Base-by-base conservation (phyloP, 2,888 invertebrate genomes). In the Diarsia brunnea region DNA sequence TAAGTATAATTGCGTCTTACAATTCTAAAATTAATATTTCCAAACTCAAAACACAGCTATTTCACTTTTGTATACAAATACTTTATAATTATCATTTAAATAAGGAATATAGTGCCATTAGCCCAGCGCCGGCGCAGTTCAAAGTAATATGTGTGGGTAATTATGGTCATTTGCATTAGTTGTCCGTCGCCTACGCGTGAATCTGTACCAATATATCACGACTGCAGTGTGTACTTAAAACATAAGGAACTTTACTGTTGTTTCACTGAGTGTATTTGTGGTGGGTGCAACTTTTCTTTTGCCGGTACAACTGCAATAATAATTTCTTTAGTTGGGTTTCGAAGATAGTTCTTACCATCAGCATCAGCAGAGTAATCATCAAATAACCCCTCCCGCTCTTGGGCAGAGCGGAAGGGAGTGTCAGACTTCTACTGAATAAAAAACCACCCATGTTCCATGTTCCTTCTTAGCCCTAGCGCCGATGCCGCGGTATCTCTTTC, bases 101-200 rank as follows among this genome's bases (percentile, higher is more conserved):
- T 64, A 73, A 49, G 24, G 63, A 45, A 77, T 51, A 67, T 53
- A 45, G 49, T 27, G 27, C 38, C 27, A 69, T 80, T 69, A 79
- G 38, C 19, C n/a, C 47, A 4, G 51, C 43, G 64, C 38, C 66
- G 63, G 69, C 43, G 69, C 31, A n/a, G 21, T 65, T 61, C 60
- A 69, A 69, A 58, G 58, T 49, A 14, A 76, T 60, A 69, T 58
- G 66, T 84, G 81, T 67, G 61, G 74, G 47, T 74, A 79, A 84
- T 69, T 69, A 83, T 38, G 69, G 58, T 53, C 58, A 81, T 81
- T 84, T 81, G 84, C 74, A 73, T 80, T 69, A 80, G 66, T 63
- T 80, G 74, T 81, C 45, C 45, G 43, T 16, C 69, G 81, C 84
- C 81, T 47, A 81, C 84, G 31, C 68, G 67, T 14, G 47, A 31